phyloP scores from a whole-genome alignment of 37 sponge, comb jelly and placozoan genomes.

The Cliona cf. orientalis region DNA sequence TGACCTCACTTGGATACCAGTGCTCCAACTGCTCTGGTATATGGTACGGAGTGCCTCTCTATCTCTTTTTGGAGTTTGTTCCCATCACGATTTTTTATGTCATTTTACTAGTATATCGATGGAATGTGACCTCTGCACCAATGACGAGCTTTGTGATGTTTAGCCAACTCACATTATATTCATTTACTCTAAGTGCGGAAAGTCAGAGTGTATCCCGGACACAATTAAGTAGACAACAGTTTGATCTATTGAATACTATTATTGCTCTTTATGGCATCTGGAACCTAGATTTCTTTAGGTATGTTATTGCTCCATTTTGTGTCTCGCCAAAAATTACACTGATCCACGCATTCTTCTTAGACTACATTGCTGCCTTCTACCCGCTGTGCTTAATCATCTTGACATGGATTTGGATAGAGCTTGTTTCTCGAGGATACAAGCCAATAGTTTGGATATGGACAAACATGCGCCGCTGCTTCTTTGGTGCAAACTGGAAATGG shows the following conservation, averaged over 20 bases:
- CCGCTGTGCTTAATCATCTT: too few species aligned
- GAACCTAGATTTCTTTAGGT: neutral
- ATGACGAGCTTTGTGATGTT: neutral
- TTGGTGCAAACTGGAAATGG: too few species aligned
- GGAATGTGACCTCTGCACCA: neutral
- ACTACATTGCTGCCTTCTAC: neutral
- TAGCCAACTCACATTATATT: neutral
- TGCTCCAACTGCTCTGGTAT: neutral
- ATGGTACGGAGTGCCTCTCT: neutral
- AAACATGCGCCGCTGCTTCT: too few species aligned
- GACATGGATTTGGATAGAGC: too few species aligned
- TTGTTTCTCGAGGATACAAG: too few species aligned
- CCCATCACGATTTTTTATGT: neutral
- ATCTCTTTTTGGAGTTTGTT: neutral
- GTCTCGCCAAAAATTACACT: neutral
- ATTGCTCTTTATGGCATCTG: neutral
- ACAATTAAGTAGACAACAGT: neutral
- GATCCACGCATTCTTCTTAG: neutral
- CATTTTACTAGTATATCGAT: neutral
- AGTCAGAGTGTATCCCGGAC: neutral
- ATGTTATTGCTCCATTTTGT: neutral
- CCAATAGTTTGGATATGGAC: too few species aligned
- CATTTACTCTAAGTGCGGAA: neutral
- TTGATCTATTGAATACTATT: neutral
- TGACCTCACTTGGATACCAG: neutral